Evolutionary conservation across 2,797 vertebrate species (phyloP).

Genomic region (Gallinago nigripennis): DNA sequence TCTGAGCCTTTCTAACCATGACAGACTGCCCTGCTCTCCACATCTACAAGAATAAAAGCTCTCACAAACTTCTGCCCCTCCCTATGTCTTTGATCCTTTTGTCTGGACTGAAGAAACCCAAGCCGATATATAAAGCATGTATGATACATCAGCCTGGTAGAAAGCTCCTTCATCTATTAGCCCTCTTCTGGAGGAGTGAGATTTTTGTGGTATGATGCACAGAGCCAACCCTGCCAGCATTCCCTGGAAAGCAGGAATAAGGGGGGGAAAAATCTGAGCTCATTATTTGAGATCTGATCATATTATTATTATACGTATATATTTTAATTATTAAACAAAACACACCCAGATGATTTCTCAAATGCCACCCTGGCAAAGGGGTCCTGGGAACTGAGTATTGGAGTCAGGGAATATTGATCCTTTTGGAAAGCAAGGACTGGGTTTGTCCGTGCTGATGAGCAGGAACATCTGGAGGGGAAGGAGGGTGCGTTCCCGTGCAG

Average conservation of each 20-base stretch:
- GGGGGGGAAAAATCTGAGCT: constrained; percentile 15
- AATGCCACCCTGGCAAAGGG: not conserved
- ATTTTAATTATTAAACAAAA: not conserved
- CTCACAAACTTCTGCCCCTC: not conserved
- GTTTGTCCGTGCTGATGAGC: not conserved
- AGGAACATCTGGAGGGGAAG: constrained; percentile 38
- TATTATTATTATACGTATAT: not conserved
- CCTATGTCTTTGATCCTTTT: constrained; percentile 6
- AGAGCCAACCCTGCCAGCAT: constrained; percentile 56
- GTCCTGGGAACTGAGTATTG: not conserved
- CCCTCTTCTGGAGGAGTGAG: constrained; percentile 48
- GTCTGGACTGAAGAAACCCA: constrained; percentile 28
- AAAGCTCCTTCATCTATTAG: constrained; percentile 13
- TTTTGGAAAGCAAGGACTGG: not conserved
- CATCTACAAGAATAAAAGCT: not conserved
- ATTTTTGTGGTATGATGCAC: constrained; percentile 66
- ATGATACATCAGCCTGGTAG: constrained; percentile 48
- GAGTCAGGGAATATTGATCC: not conserved
- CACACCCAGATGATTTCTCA: not conserved
- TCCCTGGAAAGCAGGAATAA: constrained; percentile 63
- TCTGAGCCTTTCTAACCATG: not conserved
- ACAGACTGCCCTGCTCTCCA: not conserved
- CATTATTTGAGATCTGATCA: not conserved
- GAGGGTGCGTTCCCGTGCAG: not conserved
- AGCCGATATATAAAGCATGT: constrained; percentile 40